Evolutionary conservation across 2,888 invertebrate genomes (phyloP).

Genomic region (Gastrophysa polygoni): DNA sequence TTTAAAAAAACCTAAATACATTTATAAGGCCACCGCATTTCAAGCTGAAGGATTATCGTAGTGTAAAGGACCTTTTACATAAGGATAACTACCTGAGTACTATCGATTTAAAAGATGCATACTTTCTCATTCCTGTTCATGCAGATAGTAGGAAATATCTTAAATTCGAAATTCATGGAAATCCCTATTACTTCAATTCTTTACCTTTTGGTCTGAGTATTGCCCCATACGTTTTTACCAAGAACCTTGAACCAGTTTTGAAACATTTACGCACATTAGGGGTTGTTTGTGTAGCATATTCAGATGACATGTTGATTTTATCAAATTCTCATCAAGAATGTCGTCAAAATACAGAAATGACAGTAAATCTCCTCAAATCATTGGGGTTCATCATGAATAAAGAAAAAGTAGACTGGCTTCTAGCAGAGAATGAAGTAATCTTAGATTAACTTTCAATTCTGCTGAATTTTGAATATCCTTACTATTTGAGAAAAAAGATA

Average conservation of each 20-base stretch:
- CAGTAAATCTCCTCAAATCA: slow-evolving; percentile 8
- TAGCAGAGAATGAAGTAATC: neutral
- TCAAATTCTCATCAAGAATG: neutral
- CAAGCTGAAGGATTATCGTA: slow-evolving; percentile 17
- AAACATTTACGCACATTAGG: neutral
- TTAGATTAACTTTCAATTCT: slow-evolving; percentile 15
- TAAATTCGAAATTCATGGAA: neutral
- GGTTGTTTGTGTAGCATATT: slow-evolving; percentile 1
- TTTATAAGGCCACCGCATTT: slow-evolving; percentile 14
- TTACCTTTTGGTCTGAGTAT: slow-evolving; percentile 10
- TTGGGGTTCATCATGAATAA: slow-evolving; percentile 27
- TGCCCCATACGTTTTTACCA: slow-evolving; percentile 27
- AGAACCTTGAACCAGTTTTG: slow-evolving; percentile 14
- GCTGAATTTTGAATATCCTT: slow-evolving; percentile 1
- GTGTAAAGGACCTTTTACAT: slow-evolving; percentile 1
- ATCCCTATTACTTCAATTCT: slow-evolving; percentile 6
- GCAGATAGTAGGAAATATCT: neutral
- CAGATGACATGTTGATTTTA: slow-evolving; percentile 19
- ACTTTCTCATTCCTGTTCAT: slow-evolving; percentile 19
- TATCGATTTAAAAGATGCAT: slow-evolving; percentile 20
- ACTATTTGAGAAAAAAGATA: neutral
- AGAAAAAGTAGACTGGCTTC: slow-evolving; percentile 6
- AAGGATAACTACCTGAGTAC: slow-evolving; percentile 8
- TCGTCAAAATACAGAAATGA: neutral
- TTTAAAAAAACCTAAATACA: slow-evolving; percentile 3